These are phyloP conservation scores for Apamea crenata DNA, from an alignment of 2,888 invertebrate genomes.

Conservation along the genomic window DNA sequence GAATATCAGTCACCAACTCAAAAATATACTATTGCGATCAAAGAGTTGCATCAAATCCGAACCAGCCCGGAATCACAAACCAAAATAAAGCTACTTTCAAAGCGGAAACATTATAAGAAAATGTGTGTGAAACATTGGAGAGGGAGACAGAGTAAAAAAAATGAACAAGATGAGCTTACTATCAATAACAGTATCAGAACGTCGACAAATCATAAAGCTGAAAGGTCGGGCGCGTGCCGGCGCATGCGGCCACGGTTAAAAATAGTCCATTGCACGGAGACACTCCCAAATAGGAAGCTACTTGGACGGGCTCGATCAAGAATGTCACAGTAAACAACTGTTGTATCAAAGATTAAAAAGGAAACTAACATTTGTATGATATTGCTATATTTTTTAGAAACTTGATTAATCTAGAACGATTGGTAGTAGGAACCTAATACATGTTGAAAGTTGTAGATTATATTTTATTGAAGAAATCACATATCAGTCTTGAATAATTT, in stretches of 20 bases:
- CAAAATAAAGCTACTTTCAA: slow-evolving; percentile 57
- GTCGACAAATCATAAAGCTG: slow-evolving; percentile 83
- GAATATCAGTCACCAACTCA: slow-evolving; percentile 28
- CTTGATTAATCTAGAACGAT: not conserved
- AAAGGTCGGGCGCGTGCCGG: slow-evolving; percentile 84
- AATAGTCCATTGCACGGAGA: slow-evolving; percentile 82
- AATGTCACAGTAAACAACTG: slow-evolving; percentile 64
- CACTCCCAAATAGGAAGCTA: slow-evolving; percentile 86
- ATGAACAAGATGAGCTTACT: slow-evolving; percentile 67
- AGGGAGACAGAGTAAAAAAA: slow-evolving; percentile 51
- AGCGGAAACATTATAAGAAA: slow-evolving; percentile 65
- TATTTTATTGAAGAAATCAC: not conserved
- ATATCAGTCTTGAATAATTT: not conserved
- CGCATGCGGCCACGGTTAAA: slow-evolving; percentile 82
- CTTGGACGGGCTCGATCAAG: slow-evolving; percentile 76
- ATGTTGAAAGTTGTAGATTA: not conserved
- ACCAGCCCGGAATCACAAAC: slow-evolving; percentile 35
- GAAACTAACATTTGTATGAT: not conserved
- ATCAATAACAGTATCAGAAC: slow-evolving; percentile 79
- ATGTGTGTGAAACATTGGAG: slow-evolving; percentile 47
- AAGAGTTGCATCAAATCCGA: slow-evolving; percentile 47
- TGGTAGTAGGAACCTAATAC: not conserved
- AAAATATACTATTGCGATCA: slow-evolving; percentile 43
- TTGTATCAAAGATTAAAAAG: slow-evolving; percentile 38
- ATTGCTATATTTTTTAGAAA: not conserved